Evolutionary conservation across 1,140 invertebrate genomes (phyloP).

Genomic region (Diploscapter pachys): DNA sequence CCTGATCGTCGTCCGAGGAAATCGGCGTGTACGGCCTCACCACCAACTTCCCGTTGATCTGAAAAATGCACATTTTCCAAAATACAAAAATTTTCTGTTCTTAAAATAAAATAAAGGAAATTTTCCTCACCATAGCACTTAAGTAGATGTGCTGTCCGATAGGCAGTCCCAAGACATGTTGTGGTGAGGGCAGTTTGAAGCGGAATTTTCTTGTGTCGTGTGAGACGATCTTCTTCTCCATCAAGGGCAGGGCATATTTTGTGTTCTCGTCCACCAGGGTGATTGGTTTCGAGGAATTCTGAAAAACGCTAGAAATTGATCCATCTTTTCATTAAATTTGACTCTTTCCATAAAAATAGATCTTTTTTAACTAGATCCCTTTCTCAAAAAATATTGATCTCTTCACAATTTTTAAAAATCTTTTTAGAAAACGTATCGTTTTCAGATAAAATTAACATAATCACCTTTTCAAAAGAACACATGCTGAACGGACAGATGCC

Average conservation of each 20-base stretch:
- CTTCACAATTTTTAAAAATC: not conserved
- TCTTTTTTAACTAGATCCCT: too few species aligned
- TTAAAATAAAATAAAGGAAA: not conserved
- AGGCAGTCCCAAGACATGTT: slow-evolving; percentile 84
- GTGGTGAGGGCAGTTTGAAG: slow-evolving; percentile 79
- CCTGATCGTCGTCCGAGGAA: slow-evolving; percentile 86
- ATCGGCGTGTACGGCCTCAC: slow-evolving; percentile 95
- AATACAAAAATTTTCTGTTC: slow-evolving; percentile 15
- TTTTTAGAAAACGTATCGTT: not conserved
- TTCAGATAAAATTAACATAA: slow-evolving; percentile 1
- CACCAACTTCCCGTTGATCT: slow-evolving; percentile 80
- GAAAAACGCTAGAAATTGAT: too few species aligned
- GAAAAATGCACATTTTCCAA: slow-evolving; percentile 6
- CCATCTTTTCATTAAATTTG: too few species aligned
- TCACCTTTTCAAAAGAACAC: slow-evolving; percentile 1
- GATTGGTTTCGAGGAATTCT: slow-evolving; percentile 47
- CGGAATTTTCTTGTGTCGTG: slow-evolving; percentile 46
- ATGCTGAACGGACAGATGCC: slow-evolving; percentile 8
- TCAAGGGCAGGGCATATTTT: slow-evolving; percentile 85
- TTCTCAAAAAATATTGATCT: not conserved
- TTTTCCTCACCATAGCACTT: slow-evolving; percentile 67
- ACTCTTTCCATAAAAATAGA: too few species aligned
- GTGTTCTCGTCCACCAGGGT: slow-evolving; percentile 77
- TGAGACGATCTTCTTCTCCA: slow-evolving; percentile 69
- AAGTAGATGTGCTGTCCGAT: slow-evolving; percentile 90